A percentile compares a stretch with the other conserved stretches of the same genome.
phyloP scores from a whole-genome alignment of 2,113 vertebrate genomes.

The Corvus cornix region DNA sequence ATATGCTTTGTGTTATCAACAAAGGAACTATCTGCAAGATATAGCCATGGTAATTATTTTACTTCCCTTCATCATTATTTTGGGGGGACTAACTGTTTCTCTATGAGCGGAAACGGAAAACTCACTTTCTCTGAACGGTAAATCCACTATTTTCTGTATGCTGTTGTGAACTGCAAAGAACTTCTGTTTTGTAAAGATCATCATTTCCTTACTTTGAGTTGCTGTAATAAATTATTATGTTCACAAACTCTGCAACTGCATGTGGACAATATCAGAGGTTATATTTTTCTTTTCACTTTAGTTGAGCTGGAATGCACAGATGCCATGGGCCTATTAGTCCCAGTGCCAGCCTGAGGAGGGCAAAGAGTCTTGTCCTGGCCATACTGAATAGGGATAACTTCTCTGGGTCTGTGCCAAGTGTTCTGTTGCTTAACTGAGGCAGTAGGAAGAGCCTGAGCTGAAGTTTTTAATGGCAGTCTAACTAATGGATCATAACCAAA shows the following conservation, averaged over 20 bases:
- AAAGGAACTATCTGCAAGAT: background rate
- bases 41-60: background rate
- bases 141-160: background rate
- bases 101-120: background rate
- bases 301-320: slow-evolving; percentile 7
- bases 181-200: background rate
- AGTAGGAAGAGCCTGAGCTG: background rate
- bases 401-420: background rate
- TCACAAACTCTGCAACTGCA: background rate
- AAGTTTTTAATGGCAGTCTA: background rate
- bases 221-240: background rate
- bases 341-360: slow-evolving; percentile 29
- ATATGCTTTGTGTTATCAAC: background rate
- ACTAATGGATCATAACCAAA: background rate
- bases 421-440: background rate
- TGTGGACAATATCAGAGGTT: background rate
- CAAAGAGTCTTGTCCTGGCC: slow-evolving; percentile 21
- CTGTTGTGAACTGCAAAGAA: background rate
- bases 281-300: background rate
- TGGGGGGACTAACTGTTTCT: background rate
- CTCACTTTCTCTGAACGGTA: background rate
- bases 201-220: background rate
- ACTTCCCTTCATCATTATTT: background rate
- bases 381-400: background rate
- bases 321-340: background rate